These are phyloP conservation scores for Euschistus heros DNA, from an alignment of 1,140 invertebrate species.

Conservation along the genomic window DNA sequence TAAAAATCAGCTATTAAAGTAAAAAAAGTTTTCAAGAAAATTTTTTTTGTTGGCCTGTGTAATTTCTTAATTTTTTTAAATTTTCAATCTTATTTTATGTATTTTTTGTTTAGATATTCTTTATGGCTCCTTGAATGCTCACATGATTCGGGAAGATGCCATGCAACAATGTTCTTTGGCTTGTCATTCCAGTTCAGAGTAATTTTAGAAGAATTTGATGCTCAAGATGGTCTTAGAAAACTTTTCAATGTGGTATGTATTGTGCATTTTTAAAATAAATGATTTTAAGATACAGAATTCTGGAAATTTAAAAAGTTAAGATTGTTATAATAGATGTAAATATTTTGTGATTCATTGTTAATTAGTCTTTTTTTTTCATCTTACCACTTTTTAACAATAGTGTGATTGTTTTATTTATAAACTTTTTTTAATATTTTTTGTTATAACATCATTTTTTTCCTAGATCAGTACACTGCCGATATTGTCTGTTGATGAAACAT, in stretches of 20 bases:
- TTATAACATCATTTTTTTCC: conserved; percentile 25
- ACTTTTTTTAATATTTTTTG: neutral
- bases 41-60: too few relatives aligned
- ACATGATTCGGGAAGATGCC: conserved; percentile 88
- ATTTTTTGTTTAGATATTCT: conserved; percentile 52
- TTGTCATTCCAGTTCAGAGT: conserved; percentile 84
- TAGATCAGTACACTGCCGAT: conserved; percentile 76
- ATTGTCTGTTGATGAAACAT: conserved; percentile 50
- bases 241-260: conserved; percentile 78
- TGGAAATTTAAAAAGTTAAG: too few relatives aligned
- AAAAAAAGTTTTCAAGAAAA: too few relatives aligned
- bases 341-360: too few relatives aligned
- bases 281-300: too few relatives aligned
- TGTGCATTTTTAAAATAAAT: too few relatives aligned
- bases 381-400: too few relatives aligned
- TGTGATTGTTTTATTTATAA: too few relatives aligned
- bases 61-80: neutral
- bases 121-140: conserved; percentile 91
- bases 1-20: too few relatives aligned
- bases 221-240: conserved; percentile 80
- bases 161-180: conserved; percentile 95
- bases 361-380: too few relatives aligned
- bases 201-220: conserved; percentile 86
- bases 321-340: too few relatives aligned
- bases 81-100: neutral